Evolutionary conservation across 2,113 vertebrate species (phyloP), one percentile per base, ranked within the genome.

Genomic region (Accipiter virgatus): DNA sequence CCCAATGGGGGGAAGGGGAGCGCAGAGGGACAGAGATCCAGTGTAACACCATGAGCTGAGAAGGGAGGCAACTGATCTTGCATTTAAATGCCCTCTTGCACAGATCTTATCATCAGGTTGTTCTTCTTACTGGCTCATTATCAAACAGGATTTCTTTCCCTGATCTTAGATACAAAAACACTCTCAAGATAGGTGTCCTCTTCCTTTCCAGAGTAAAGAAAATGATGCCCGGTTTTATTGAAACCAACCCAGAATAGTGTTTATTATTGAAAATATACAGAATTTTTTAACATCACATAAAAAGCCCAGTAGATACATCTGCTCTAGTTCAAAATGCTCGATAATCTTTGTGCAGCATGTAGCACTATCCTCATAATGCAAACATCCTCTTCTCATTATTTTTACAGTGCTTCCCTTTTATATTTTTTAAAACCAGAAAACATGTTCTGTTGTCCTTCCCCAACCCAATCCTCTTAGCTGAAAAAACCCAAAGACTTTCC

Each of bases 221-320:
- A 94, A 84, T 0, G 11, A 83, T 87, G 50, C 26, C 32, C 88
- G 65, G 25, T 94, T 96, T 93, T 95, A 96, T 43, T 95, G 93
- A 98, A 98, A 97, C 93, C 91, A 97, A 96, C 95, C 93, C 96
- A 95, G 93, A 96, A 92, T 92, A 95, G 91, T 97, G 86, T 98
- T 98, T 97, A 97, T 97, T 98, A 96, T 73, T 97, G 97, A 97
- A 98, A 98, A 98, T 97, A 98, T 93, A 97, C 97, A 98, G 34
- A 93, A 79, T 97, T 96, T 97, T 88, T 95, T 91, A 97, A 95
- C 82, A 93, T 96, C 87, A 96, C 97, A 96, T 97, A 97, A 97
- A 98, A 97, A 97, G 96, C 95, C 88, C 82, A 45, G 71, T 90
- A 95, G 81, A 92, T 88, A 91, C 78, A 81, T 70, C 77, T 78